Conservation (phyloP, 2,888 invertebrate genomes). For the Cantharis rustica region DNA sequence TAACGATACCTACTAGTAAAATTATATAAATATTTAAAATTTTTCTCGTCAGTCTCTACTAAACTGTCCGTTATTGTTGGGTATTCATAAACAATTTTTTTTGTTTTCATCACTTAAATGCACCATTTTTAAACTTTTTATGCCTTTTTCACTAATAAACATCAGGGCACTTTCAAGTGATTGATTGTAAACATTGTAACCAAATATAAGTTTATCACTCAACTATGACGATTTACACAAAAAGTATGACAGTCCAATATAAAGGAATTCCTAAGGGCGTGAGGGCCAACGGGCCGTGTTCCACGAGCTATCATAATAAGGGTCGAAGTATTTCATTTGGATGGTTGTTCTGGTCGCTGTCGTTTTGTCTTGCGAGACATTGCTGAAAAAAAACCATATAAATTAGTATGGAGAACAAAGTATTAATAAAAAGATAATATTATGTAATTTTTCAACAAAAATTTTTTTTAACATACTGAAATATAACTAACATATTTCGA, state of each 20-base stretch:
- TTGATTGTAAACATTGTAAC: slow-evolving; percentile 31
- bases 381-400: slow-evolving; percentile 65
- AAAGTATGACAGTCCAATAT: slow-evolving; percentile 55
- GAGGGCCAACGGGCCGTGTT: slow-evolving; percentile 70
- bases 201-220: slow-evolving; percentile 28
- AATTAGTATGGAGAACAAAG: no score
- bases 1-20: slow-evolving; percentile 16
- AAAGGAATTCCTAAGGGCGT: slow-evolving; percentile 64
- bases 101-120: slow-evolving; percentile 18
- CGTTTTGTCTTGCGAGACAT: slow-evolving; percentile 76
- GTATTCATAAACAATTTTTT: slow-evolving; percentile 11
- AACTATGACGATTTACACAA: slow-evolving; percentile 50
- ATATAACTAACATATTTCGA: no score
- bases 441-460: no score
- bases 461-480: no score
- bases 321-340: slow-evolving; percentile 77
- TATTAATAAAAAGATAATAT: no score
- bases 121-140: slow-evolving; percentile 11
- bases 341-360: slow-evolving; percentile 81
- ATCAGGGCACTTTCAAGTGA: slow-evolving; percentile 39
- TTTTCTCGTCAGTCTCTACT: slow-evolving; percentile 12
- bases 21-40: slow-evolving; percentile 17
- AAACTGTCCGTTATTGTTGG: slow-evolving; percentile 13
- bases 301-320: slow-evolving; percentile 75
- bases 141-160: slow-evolving; percentile 23